phyloP scores from a whole-genome alignment of 1,140 invertebrate genomes.

The Drosophila grimshawi region DNA sequence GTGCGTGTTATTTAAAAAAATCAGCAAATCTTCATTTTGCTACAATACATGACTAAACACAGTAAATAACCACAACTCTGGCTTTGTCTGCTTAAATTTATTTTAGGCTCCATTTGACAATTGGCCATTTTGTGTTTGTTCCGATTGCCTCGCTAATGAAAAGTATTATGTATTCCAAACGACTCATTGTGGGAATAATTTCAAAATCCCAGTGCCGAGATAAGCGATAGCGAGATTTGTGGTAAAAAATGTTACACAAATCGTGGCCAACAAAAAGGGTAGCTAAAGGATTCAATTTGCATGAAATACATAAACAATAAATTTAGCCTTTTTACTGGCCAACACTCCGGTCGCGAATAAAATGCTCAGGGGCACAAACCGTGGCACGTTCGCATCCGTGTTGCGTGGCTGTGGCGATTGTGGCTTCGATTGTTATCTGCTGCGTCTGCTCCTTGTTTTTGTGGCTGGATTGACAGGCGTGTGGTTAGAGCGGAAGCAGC shows the following conservation, averaged over 20 bases:
- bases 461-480: conserved; percentile 63
- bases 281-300: conserved; percentile 63
- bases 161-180: conserved; percentile 30
- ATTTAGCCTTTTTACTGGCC: conserved; percentile 37
- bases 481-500: conserved; percentile 49
- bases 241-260: neutral
- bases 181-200: conserved; percentile 33
- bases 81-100: neutral
- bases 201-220: conserved; percentile 30
- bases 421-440: conserved; percentile 61
- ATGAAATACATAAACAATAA: conserved; percentile 68
- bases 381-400: conserved; percentile 64
- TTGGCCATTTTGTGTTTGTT: neutral
- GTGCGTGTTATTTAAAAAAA: too few species aligned
- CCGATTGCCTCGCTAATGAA: neutral
- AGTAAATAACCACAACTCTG: neutral
- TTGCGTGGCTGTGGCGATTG: conserved; percentile 49
- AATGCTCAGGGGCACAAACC: neutral
- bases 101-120: too few species aligned
- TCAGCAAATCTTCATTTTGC: too few species aligned
- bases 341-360: conserved; percentile 2
- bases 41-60: too few species aligned
- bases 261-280: conserved; percentile 17
- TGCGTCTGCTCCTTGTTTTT: conserved; percentile 34
- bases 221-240: conserved; percentile 28